Evolutionary conservation across 2,113 vertebrate genomes (phyloP), one percentile per base, ranked within the genome.

Genomic region (Eptatretus burgeri): DNA sequence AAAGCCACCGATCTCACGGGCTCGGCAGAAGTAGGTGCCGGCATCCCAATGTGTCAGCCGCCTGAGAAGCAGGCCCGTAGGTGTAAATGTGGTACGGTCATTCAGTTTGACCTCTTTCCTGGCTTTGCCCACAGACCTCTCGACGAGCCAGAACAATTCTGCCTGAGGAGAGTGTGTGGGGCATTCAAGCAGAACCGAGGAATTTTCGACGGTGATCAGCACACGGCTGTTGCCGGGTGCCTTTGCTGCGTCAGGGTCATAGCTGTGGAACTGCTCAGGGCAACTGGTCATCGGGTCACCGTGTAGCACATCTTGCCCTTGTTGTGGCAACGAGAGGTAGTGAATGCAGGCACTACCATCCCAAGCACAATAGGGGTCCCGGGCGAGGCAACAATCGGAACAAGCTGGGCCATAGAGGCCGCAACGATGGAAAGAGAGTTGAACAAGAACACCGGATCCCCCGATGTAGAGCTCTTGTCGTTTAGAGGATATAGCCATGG

Each of bases 391-490:
- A 74, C 83, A 85, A 66, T 76, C 76, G 0, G 75, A 74, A 62
- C 83, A 85, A 63, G 70, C 74, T 11, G 66, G 64, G 52, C 83
- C 82, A 0, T 85, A 85, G 7, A 78, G 68, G 63, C 77, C 75
- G 8, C 83, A 85, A 63, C 79, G 77, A 69, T 82, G 77, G 13
- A 85, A 71, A 14, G 77, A 72, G 27, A 85, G 71, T 74, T 74
- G 81, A 62, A 69, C 75, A 66, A 85, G 67, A 3, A 77, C 76
- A 1, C 78, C 71, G 14, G 76, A 69, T 1, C 88, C 93, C 51
- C 91, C 89, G 50, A 94, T 69, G 68, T 98, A 98, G 14, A 98
- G 77, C 60, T 94, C 84, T 89, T 95, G 91, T 88, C 95, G 74
- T 73, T 41, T 41, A 7, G 27, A 41, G 3, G 27, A 41, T 41